A percentile compares a stretch with the other conserved stretches of the same genome.
Conservation (phyloP, 2,113 vertebrate genomes). For the Chelonoidis abingdonii region DNA sequence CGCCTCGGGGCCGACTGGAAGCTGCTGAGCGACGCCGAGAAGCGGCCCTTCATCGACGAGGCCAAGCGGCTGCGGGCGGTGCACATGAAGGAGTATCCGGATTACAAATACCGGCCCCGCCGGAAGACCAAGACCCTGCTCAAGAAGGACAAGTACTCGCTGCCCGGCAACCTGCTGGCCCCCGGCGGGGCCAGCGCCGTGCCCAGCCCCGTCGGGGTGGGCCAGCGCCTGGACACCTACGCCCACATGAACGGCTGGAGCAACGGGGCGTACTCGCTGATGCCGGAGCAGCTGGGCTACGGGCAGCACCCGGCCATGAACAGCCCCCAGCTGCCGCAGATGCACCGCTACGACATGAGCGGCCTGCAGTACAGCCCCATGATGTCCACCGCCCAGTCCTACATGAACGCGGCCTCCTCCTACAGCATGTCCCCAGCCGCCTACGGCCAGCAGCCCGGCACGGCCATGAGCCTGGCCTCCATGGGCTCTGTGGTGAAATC, state of each 20-base stretch:
- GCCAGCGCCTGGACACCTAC: slow-evolving; percentile 95
- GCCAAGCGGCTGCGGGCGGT: slow-evolving; percentile 96
- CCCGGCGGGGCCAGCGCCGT: slow-evolving; percentile 85
- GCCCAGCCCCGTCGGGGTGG: slow-evolving; percentile 90
- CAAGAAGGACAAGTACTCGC: slow-evolving; percentile 98
- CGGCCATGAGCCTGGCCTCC: slow-evolving; percentile 90
- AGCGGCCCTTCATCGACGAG: slow-evolving; percentile 98
- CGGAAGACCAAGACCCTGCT: slow-evolving; percentile 99
- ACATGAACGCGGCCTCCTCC: slow-evolving; percentile 93
- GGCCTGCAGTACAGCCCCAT: slow-evolving; percentile 96
- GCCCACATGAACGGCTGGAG: slow-evolving; percentile 98
- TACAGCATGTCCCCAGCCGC: slow-evolving; percentile 84
- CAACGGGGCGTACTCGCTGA: slow-evolving; percentile 96
- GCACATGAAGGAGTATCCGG: slow-evolving; percentile 99
- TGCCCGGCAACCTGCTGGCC: slow-evolving; percentile 91
- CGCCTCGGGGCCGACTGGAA: slow-evolving; percentile 98
- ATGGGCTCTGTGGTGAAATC: slow-evolving; percentile 95
- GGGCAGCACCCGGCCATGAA: slow-evolving; percentile 94
- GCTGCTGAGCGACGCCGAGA: slow-evolving; percentile 95
- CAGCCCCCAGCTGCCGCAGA: slow-evolving; percentile 93
- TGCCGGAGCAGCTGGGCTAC: slow-evolving; percentile 97
- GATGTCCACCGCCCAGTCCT: slow-evolving; percentile 96
- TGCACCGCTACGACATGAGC: slow-evolving; percentile 98
- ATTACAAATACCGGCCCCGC: slow-evolving; percentile 99
- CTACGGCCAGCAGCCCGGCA: slow-evolving; percentile 91